These are phyloP conservation scores for Sparus aurata DNA, from an alignment of 2,797 vertebrate species.

Conservation along the genomic window DNA sequence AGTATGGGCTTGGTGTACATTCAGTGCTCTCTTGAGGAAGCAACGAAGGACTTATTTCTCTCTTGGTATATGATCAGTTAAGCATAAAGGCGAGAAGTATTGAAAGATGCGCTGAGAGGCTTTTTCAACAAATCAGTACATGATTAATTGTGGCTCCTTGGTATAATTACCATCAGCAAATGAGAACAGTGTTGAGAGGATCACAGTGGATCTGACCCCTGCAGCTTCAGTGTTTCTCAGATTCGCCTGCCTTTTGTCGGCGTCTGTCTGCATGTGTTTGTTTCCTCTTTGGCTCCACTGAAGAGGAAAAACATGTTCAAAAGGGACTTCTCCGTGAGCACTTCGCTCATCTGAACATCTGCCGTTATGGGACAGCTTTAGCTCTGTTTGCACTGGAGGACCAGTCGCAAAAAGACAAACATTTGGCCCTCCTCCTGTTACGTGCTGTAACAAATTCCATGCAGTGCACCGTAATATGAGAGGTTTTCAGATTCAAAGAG, in stretches of 20 bases:
- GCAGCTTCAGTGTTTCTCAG: background rate
- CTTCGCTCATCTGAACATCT: background rate
- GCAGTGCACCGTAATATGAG: background rate
- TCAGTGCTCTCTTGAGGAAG: slow-evolving; percentile 16
- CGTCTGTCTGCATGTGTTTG: background rate
- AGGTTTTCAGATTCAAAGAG: background rate
- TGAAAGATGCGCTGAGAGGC: background rate
- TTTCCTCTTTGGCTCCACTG: slow-evolving; percentile 31
- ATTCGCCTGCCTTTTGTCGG: background rate
- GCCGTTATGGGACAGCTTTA: slow-evolving; percentile 4
- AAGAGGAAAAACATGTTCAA: slow-evolving; percentile 27
- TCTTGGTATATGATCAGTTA: background rate
- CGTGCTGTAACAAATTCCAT: background rate
- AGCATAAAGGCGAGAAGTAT: background rate
- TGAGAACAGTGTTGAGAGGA: slow-evolving; percentile 16
- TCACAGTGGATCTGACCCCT: background rate
- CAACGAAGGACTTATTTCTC: background rate
- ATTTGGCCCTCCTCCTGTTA: background rate
- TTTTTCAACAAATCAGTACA: slow-evolving; percentile 14
- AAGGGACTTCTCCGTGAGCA: slow-evolving; percentile 6
- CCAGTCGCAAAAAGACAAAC: background rate
- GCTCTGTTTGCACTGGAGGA: slow-evolving; percentile 6
- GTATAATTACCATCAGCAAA: slow-evolving; percentile 15
- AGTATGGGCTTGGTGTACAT: slow-evolving; percentile 28
- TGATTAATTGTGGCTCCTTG: slow-evolving; percentile 27